A percentile compares a stretch with the other conserved stretches of the same genome.
These are phyloP conservation scores for Microctonus hyperodae DNA, from an alignment of 2,888 invertebrate species.

Conservation along the genomic window DNA sequence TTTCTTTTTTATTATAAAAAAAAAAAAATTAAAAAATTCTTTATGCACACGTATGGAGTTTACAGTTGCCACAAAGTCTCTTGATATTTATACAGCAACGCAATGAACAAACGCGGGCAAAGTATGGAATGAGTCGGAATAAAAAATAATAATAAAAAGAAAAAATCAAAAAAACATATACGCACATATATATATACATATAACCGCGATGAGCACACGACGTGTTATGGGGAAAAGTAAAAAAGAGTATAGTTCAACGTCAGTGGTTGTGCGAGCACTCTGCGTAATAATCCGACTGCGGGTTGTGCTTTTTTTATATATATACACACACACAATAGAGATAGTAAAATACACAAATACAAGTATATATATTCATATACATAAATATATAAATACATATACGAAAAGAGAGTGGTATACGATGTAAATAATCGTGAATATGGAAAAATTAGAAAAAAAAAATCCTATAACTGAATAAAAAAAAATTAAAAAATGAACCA, in stretches of 20 bases:
- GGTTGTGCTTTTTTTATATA: constrained; percentile 6
- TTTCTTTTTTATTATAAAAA: no score
- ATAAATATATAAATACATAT: neutral
- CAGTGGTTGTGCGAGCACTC: constrained; percentile 22
- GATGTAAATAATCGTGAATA: constrained; percentile 21
- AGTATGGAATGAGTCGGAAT: neutral
- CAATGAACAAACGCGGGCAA: neutral
- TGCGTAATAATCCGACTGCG: constrained; percentile 27
- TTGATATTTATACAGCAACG: neutral
- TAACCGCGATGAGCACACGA: neutral
- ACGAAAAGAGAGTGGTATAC: neutral
- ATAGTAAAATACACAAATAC: neutral
- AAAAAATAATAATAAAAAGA: neutral
- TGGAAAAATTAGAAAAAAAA: constrained; percentile 1
- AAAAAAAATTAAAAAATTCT: no score
- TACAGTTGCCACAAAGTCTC: no score
- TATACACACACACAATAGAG: constrained; percentile 14
- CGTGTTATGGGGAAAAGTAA: constrained; percentile 14
- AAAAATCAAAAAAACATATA: neutral
- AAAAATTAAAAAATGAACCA: neutral
- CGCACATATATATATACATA: neutral
- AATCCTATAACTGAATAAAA: neutral
- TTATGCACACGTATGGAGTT: no score
- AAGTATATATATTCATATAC: neutral
- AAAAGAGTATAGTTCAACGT: constrained; percentile 15